A percentile compares a stretch with the other conserved stretches of the same genome.
Conservation (phyloP, 37 sponge, comb jelly and placozoan species). For the Petrosia ficiformis region DNA sequence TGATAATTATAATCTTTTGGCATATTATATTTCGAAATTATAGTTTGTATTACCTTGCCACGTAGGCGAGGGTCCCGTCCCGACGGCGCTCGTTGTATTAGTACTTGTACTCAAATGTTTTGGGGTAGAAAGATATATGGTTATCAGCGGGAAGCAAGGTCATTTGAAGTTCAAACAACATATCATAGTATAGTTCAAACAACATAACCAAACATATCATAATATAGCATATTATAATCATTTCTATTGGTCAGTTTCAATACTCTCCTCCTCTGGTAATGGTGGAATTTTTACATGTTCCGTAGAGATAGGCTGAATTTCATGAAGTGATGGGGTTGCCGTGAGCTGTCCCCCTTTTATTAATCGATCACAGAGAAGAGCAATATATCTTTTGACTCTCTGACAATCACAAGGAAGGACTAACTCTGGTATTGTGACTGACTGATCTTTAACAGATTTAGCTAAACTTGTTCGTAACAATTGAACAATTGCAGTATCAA, state of each 20-base stretch:
- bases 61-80: too few relatives aligned
- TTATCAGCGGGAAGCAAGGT: too few relatives aligned
- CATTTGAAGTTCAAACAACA: too few relatives aligned
- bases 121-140: too few relatives aligned
- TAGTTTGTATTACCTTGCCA: too few relatives aligned
- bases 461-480: constrained; percentile 73
- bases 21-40: too few relatives aligned
- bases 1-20: too few relatives aligned
- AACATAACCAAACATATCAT: too few relatives aligned
- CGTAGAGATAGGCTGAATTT: neutral
- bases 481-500: constrained; percentile 64
- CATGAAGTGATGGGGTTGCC: constrained; percentile 28
- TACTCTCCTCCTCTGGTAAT: neutral
- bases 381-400: constrained; percentile 89
- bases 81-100: too few relatives aligned
- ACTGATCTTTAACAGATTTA: constrained; percentile 69
- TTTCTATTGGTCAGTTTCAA: neutral
- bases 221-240: neutral
- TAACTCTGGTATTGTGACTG: constrained; percentile 41
- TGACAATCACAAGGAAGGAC: constrained; percentile 68
- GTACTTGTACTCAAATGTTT: too few relatives aligned
- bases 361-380: constrained; percentile 85
- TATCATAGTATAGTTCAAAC: too few relatives aligned
- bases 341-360: constrained; percentile 59
- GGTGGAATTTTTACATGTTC: neutral